phyloP scores from a whole-genome alignment of 2,113 vertebrate genomes.

The Falco punctatus region DNA sequence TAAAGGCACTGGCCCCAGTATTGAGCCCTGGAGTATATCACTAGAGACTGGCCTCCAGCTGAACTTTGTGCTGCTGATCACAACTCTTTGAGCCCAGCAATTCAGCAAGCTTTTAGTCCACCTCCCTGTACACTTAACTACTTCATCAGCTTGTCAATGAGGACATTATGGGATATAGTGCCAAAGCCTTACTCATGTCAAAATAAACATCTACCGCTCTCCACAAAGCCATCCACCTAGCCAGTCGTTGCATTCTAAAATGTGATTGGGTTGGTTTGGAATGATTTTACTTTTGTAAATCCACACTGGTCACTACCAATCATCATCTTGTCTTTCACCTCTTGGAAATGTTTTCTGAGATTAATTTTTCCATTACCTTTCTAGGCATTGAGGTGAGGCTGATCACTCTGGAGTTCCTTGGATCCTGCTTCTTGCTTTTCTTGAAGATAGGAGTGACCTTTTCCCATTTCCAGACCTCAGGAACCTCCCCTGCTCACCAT shows the following conservation, averaged over 20 bases:
- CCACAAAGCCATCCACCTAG: not conserved
- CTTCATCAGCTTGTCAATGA: not conserved
- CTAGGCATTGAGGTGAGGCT: not conserved
- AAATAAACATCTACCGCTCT: not conserved
- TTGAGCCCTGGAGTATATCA: not conserved
- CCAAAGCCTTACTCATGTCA: not conserved
- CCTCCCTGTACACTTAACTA: not conserved
- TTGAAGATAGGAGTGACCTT: not conserved
- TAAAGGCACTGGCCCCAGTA: not conserved
- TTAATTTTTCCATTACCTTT: not conserved
- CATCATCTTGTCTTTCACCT: not conserved
- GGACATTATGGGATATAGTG: not conserved
- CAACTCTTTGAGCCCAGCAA: not conserved
- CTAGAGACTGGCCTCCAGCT: not conserved
- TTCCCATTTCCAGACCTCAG: not conserved
- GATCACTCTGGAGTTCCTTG: not conserved
- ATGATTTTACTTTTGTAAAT: not conserved
- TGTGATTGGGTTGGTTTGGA: not conserved
- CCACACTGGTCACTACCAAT: not conserved
- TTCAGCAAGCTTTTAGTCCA: not conserved
- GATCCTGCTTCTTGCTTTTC: not conserved
- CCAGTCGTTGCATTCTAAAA: not conserved
- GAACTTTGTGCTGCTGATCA: not conserved
- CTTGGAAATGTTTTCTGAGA: not conserved
- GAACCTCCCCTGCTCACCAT: not conserved